Percentiles rank a stretch among this genome's conserved stretches.
phyloP scores from a whole-genome alignment of 2,113 vertebrate genomes.

The Ictalurus punctatus region DNA sequence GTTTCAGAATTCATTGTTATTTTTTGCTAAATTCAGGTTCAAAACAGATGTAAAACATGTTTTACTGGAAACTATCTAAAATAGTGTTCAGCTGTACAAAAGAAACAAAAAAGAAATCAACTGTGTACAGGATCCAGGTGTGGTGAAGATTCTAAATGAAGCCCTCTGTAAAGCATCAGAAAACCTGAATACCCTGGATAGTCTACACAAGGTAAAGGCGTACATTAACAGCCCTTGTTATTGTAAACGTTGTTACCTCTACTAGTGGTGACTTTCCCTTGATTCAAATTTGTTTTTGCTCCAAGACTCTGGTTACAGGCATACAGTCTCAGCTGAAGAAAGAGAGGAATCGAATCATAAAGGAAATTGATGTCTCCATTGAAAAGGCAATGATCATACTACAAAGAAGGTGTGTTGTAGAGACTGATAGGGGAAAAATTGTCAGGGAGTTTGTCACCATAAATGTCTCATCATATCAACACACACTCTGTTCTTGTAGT shows the following conservation, averaged over 20 bases:
- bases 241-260: neutral
- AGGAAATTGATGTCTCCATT: constrained; percentile 60
- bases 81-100: neutral
- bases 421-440: neutral
- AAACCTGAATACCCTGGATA: constrained; percentile 60
- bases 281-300: neutral
- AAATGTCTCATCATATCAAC: neutral
- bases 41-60: neutral
- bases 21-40: neutral
- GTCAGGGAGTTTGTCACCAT: neutral
- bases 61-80: neutral
- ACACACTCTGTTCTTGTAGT: neutral
- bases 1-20: too few relatives aligned
- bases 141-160: constrained; percentile 60
- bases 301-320: constrained; percentile 59
- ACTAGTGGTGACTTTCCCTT: neutral
- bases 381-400: constrained; percentile 52
- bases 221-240: neutral
- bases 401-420: constrained; percentile 61
- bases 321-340: constrained; percentile 52
- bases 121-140: constrained; percentile 38
- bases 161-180: constrained; percentile 58
- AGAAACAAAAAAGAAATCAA: neutral
- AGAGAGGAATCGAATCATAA: constrained; percentile 59
- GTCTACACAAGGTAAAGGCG: constrained; percentile 59